Conservation (phyloP, 1,140 invertebrate species). For the Bombus turneri region DNA sequence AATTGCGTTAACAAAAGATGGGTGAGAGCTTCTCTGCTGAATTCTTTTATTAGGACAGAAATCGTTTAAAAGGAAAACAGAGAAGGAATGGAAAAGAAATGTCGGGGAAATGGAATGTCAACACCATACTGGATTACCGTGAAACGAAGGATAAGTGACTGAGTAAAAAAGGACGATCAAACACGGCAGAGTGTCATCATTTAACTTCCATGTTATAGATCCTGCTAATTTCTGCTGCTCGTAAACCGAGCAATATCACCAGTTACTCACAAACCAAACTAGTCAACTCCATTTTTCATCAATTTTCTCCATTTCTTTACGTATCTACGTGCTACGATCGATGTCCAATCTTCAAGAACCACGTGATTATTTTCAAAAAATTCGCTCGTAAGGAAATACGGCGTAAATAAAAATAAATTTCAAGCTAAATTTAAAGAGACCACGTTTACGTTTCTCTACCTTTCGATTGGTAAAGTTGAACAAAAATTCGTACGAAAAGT, state of each 20-base stretch:
- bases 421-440: too few relatives aligned
- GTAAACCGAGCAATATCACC: too few relatives aligned
- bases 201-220: background rate
- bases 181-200: too few relatives aligned
- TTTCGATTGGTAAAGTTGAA: background rate
- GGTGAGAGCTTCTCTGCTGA: background rate
- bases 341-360: too few relatives aligned
- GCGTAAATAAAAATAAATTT: too few relatives aligned
- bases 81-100: slow-evolving; percentile 11
- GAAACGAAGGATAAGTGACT: background rate
- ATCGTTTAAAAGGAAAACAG: slow-evolving; percentile 11
- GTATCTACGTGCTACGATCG: too few relatives aligned
- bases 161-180: background rate
- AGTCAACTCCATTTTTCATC: too few relatives aligned
- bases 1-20: background rate
- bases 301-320: too few relatives aligned
- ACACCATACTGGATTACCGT: slow-evolving; percentile 8
- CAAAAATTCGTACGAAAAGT: background rate
- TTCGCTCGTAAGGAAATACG: too few relatives aligned
- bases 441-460: too few relatives aligned
- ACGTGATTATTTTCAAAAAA: too few relatives aligned
- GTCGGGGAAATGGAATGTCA: slow-evolving; percentile 30
- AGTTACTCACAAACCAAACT: too few relatives aligned
- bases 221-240: background rate
- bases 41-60: background rate